Conservation (phyloP, 1,140 invertebrate species). For the Drosophila lacteicornis region DNA sequence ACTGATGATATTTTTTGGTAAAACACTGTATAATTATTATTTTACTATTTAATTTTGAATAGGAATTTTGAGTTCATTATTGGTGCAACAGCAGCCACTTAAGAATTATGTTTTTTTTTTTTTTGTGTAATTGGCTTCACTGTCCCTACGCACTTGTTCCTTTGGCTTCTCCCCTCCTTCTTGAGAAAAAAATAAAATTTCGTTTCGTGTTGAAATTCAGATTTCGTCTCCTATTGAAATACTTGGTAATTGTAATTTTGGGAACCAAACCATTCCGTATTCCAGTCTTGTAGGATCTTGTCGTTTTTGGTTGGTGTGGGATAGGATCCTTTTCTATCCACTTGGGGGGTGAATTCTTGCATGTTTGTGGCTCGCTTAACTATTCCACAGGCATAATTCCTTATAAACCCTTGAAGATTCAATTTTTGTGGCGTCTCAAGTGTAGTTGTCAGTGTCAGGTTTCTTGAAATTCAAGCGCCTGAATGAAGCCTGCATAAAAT, state of each 20-base stretch:
- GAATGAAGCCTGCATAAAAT: constrained; percentile 42
- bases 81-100: background rate
- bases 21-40: too few species aligned
- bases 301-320: background rate
- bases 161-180: background rate
- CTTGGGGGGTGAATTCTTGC: constrained; percentile 16
- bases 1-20: too few species aligned
- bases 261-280: constrained; percentile 23
- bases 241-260: constrained; percentile 32
- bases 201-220: constrained; percentile 37
- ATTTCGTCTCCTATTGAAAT: constrained; percentile 40
- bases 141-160: constrained; percentile 34
- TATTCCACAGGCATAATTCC: constrained; percentile 43
- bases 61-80: background rate
- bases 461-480: constrained; percentile 41
- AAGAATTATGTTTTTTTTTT: background rate
- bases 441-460: constrained; percentile 34
- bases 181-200: constrained; percentile 15
- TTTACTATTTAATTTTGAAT: too few species aligned
- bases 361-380: constrained; percentile 35
- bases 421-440: constrained; percentile 32
- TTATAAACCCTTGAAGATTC: constrained; percentile 21
- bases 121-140: constrained; percentile 4
- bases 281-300: constrained; percentile 10
- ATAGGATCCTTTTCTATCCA: constrained; percentile 11